phyloP scores from a whole-genome alignment of 1,140 invertebrate genomes.

The Meloidogyne exigua region DNA sequence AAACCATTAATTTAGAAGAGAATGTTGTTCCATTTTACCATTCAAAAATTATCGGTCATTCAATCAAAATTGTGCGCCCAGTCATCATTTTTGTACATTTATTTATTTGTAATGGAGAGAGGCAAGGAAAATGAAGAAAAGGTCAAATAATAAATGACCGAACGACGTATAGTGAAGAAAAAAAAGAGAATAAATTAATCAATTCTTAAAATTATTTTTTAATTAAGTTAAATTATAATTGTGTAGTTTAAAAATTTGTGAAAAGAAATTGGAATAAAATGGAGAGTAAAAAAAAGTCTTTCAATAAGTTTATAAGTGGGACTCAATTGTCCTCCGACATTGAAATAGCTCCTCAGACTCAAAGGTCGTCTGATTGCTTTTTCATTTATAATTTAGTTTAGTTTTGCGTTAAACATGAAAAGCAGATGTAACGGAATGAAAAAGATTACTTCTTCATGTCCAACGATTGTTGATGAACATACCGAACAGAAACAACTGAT shows the following conservation, averaged over 20 bases:
- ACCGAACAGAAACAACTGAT: slow-evolving; percentile 6
- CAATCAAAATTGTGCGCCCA: neutral
- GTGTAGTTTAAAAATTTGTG: too few species aligned
- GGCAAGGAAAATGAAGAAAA: neutral
- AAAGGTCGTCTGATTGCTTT: too few species aligned
- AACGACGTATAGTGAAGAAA: neutral
- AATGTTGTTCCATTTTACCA: too few species aligned
- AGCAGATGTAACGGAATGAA: neutral
- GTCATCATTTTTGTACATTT: neutral
- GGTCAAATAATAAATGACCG: neutral
- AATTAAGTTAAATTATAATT: too few species aligned
- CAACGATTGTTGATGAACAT: slow-evolving; percentile 20
- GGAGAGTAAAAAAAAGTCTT: too few species aligned
- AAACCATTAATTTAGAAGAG: neutral
- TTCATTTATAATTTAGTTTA: too few species aligned
- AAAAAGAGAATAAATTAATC: neutral
- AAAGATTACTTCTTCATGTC: slow-evolving; percentile 17
- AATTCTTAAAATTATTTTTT: too few species aligned
- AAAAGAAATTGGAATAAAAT: too few species aligned
- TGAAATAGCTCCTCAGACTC: neutral
- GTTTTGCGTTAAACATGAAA: neutral
- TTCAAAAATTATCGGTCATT: neutral
- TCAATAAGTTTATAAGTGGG: too few species aligned
- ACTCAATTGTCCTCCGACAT: neutral
- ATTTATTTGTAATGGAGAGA: neutral